Evolutionary conservation across 2,888 invertebrate species (phyloP).

Genomic region (Tenthredo amoena): DNA sequence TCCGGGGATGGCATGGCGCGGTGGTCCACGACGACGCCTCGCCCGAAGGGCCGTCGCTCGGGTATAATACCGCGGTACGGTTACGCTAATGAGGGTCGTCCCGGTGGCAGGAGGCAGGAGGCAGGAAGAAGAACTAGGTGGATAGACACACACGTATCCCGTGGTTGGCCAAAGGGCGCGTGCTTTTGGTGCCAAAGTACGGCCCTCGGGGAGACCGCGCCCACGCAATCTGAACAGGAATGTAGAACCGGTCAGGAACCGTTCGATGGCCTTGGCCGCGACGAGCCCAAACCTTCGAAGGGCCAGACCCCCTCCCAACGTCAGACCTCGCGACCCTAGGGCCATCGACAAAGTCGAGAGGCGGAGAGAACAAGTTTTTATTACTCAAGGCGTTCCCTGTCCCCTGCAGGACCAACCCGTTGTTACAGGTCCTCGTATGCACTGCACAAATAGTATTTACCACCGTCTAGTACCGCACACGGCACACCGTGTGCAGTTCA

Average conservation of each 20-base stretch:
- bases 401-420: conserved; percentile 46
- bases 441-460: background rate
- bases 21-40: conserved; percentile 51
- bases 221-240: conserved; percentile 78
- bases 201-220: conserved; percentile 78
- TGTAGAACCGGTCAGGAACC: conserved; percentile 71
- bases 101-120: conserved; percentile 45
- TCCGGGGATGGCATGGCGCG: conserved; percentile 40
- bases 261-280: conserved; percentile 70
- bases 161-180: conserved; percentile 74
- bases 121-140: conserved; percentile 48
- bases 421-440: conserved; percentile 37
- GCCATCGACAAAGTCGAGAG: conserved; percentile 52
- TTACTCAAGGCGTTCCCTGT: conserved; percentile 56
- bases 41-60: conserved; percentile 50
- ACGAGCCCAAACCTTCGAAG: conserved; percentile 54
- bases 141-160: conserved; percentile 52
- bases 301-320: conserved; percentile 37
- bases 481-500: background rate
- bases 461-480: background rate
- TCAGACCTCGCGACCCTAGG: conserved; percentile 21
- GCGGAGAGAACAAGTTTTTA: conserved; percentile 61
- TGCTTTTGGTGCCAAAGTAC: conserved; percentile 73
- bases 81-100: conserved; percentile 52
- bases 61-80: conserved; percentile 17